phyloP scores from a whole-genome alignment of 2,797 vertebrate genomes.

The Naso thynnoides region DNA sequence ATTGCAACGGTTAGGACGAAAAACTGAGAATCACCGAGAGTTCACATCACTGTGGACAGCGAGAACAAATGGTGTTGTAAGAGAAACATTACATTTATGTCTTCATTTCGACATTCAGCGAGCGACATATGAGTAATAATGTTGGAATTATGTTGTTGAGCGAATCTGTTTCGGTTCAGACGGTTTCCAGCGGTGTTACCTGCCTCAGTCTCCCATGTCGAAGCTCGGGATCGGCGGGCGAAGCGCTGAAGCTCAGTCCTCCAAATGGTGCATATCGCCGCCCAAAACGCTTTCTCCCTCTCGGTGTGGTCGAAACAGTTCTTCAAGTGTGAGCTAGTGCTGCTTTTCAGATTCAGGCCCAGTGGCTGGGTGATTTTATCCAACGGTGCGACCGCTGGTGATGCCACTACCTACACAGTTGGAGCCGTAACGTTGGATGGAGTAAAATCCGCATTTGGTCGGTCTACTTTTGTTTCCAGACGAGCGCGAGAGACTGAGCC shows the following conservation, averaged over 20 bases:
- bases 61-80: neutral
- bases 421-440: conserved; percentile 20
- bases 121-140: no score
- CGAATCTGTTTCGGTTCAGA: neutral
- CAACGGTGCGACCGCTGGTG: conserved; percentile 19
- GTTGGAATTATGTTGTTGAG: neutral
- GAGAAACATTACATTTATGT: no score
- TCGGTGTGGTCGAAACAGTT: neutral
- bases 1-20: conserved; percentile 41
- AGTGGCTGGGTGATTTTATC: neutral
- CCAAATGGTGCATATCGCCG: conserved; percentile 32
- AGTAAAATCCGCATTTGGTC: conserved; percentile 44
- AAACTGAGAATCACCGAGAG: neutral
- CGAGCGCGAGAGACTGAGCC: neutral
- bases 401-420: conserved; percentile 36
- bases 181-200: conserved; percentile 38
- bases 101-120: neutral
- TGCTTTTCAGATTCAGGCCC: neutral
- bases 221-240: conserved; percentile 5
- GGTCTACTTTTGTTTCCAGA: conserved; percentile 49
- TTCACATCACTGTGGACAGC: neutral
- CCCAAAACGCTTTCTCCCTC: neutral
- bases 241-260: conserved; percentile 28
- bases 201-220: conserved; percentile 54
- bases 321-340: no score